Evolutionary conservation across 2,113 vertebrate genomes (phyloP).

Genomic region (Chionodraco myersi): DNA sequence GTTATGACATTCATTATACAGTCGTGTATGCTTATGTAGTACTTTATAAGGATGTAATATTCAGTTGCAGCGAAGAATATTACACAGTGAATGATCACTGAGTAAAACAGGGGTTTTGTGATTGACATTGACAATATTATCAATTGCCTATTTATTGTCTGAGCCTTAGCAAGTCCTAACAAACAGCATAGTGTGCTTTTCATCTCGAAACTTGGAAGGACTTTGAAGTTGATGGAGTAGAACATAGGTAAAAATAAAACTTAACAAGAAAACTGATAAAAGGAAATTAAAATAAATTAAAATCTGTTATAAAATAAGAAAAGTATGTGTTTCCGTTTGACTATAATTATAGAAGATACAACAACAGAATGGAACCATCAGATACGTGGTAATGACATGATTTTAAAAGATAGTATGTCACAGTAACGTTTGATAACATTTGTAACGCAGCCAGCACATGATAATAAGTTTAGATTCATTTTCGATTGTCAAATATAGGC

Average conservation of each 20-base stretch:
- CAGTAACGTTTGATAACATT: neutral
- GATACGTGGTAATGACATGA: neutral
- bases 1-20: neutral
- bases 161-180: neutral
- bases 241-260: neutral
- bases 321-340: neutral
- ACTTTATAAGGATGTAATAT: neutral
- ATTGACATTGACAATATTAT: too few species aligned
- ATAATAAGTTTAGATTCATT: neutral
- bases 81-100: neutral
- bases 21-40: neutral
- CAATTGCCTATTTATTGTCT: neutral
- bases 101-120: neutral
- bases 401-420: neutral
- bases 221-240: neutral
- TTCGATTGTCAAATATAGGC: neutral
- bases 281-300: neutral
- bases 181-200: conserved; percentile 25
- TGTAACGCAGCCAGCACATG: neutral
- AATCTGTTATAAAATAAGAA: neutral
- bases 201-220: conserved; percentile 1
- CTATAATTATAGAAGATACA: neutral
- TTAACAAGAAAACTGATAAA: neutral
- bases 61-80: neutral
- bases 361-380: neutral